Conservation (phyloP, 2,888 invertebrate species). For the Anaspis maculata region DNA sequence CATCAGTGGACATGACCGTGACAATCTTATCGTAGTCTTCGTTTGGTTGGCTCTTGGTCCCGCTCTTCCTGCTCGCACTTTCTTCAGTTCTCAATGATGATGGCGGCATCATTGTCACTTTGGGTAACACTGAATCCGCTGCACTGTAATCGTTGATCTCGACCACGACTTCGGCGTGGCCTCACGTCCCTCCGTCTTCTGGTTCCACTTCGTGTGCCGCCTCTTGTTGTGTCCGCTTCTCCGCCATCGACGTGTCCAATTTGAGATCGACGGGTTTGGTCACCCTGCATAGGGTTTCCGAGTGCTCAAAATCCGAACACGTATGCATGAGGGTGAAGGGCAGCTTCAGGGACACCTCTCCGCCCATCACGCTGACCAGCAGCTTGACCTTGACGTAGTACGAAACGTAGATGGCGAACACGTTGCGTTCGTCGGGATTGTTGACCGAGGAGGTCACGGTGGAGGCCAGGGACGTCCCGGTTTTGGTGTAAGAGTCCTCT, state of each 20-base stretch:
- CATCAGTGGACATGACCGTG: slow-evolving; percentile 8
- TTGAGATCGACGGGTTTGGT: slow-evolving; percentile 7
- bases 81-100: too few species aligned
- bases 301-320: slow-evolving; percentile 54
- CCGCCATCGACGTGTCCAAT: slow-evolving; percentile 10
- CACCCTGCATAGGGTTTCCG: slow-evolving; percentile 46
- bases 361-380: slow-evolving; percentile 71
- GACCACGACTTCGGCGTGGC: slow-evolving; percentile 36
- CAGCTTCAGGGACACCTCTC: slow-evolving; percentile 68
- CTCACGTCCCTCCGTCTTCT: slow-evolving; percentile 42
- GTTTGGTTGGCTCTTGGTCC: not conserved
- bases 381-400: slow-evolving; percentile 86
- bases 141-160: slow-evolving; percentile 37
- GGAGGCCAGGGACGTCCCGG: slow-evolving; percentile 50
- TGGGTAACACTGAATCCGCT: too few species aligned
- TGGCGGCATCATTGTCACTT: too few species aligned
- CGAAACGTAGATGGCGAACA: slow-evolving; percentile 84
- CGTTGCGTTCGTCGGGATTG: slow-evolving; percentile 69
- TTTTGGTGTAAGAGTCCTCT: slow-evolving; percentile 74
- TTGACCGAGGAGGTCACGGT: slow-evolving; percentile 45
- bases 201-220: slow-evolving; percentile 12
- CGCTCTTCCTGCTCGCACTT: slow-evolving; percentile 1
- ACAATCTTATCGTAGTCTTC: slow-evolving; percentile 13
- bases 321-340: slow-evolving; percentile 75
- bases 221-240: too few species aligned